Percentiles rank a stretch among this genome's conserved stretches.
phyloP scores from a whole-genome alignment of 2,113 vertebrate genomes.

The Psilopsiagon aurifrons region DNA sequence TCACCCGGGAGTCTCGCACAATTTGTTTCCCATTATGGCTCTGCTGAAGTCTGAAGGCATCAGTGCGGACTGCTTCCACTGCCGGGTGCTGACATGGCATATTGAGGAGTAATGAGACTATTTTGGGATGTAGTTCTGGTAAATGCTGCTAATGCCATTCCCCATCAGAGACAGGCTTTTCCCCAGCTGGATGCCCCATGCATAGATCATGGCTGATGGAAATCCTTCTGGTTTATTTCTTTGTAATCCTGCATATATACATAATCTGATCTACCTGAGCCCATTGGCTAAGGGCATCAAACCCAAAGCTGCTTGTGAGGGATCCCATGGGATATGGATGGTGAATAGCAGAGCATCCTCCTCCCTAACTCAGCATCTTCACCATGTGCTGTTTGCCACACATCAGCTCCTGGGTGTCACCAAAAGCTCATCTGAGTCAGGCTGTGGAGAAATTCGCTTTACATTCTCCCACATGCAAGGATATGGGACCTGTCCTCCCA shows the following conservation, averaged over 20 bases:
- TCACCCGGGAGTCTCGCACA: neutral
- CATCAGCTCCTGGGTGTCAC: neutral
- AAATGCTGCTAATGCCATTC: neutral
- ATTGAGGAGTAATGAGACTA: constrained; percentile 18
- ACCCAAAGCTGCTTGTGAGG: neutral
- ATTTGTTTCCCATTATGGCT: constrained; percentile 41
- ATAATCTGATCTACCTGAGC: neutral
- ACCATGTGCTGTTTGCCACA: neutral
- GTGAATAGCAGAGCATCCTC: neutral
- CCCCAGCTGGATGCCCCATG: neutral
- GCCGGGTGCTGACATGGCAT: neutral
- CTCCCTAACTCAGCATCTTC: neutral
- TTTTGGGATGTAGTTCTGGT: neutral
- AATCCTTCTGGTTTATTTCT: neutral
- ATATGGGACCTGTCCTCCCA: neutral
- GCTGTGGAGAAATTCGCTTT: neutral
- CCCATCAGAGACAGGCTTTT: neutral
- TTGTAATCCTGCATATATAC: neutral
- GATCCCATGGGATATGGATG: neutral
- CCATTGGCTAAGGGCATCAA: neutral
- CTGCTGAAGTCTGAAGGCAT: constrained; percentile 41
- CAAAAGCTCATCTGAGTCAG: neutral
- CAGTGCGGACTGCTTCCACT: constrained; percentile 8
- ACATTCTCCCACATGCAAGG: accelerated
- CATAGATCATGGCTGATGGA: neutral